Conservation (phyloP, 2,888 invertebrate genomes). For the Lumbricus terrestris region DNA sequence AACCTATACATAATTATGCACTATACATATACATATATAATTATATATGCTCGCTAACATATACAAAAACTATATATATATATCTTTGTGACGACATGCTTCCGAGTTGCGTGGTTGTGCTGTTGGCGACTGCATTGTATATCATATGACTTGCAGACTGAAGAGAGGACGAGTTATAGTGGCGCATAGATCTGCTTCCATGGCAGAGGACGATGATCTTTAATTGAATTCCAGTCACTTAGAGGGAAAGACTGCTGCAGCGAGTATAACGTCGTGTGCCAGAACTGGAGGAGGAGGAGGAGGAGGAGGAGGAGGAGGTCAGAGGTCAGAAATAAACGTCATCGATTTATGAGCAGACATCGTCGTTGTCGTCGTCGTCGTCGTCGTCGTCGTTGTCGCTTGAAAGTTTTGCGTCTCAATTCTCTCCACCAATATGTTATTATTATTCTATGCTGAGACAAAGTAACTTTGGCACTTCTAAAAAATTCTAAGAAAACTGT, state of each 20-base stretch:
- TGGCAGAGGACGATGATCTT: not conserved
- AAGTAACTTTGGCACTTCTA: not conserved
- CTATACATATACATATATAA: too few species aligned
- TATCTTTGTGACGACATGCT: not conserved
- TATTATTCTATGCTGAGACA: not conserved
- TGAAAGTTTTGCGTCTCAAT: not conserved
- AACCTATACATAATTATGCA: too few species aligned
- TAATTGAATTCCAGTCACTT: not conserved
- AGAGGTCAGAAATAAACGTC: not conserved
- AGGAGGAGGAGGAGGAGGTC: too few species aligned
- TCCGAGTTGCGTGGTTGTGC: not conserved
- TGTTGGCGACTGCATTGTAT: not conserved
- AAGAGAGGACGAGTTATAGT: not conserved
- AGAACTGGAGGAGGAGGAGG: not conserved
- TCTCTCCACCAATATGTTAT: too few species aligned
- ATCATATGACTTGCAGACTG: not conserved
- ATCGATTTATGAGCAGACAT: not conserved
- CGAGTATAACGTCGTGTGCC: too few species aligned
- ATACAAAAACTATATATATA: too few species aligned
- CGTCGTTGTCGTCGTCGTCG: too few species aligned
- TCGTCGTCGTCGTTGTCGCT: too few species aligned
- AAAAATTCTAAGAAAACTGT: too few species aligned
- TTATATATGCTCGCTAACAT: too few species aligned
- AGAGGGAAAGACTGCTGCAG: not conserved
- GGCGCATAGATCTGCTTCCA: too few species aligned